Conservation (phyloP, 2,888 invertebrate genomes). For the Cynaeus angustus region DNA sequence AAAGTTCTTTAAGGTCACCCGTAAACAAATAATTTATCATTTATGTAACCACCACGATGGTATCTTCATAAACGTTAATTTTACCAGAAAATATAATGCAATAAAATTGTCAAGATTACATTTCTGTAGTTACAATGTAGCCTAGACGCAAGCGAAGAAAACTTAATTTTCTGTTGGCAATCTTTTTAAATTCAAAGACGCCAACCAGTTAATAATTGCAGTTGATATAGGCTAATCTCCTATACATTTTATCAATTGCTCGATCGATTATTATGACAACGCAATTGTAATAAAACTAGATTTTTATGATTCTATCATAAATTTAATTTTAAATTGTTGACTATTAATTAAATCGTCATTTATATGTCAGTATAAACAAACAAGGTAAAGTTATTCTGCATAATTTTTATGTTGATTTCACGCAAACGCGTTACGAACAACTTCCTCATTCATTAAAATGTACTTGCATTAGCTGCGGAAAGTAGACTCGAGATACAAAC, state of each 20-base stretch:
- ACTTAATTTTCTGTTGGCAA: no score
- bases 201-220: no score
- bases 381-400: slow-evolving; percentile 41
- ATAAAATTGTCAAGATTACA: background rate
- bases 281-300: no score
- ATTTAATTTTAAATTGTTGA: slow-evolving; percentile 14
- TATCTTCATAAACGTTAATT: background rate
- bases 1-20: no score
- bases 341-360: slow-evolving; percentile 31
- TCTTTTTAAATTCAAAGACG: no score
- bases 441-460: slow-evolving; percentile 48
- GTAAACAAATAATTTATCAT: no score
- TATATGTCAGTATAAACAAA: slow-evolving; percentile 20
- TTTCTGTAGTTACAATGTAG: background rate
- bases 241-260: no score
- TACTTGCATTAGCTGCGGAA: slow-evolving; percentile 19
- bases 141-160: no score
- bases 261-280: no score
- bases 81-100: background rate
- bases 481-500: slow-evolving; percentile 9
- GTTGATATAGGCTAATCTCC: no score
- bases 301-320: no score
- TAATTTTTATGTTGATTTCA: slow-evolving; percentile 42
- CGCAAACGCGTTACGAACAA: slow-evolving; percentile 45
- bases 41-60: background rate